Conservation (phyloP, 2,888 invertebrate species). For the Heliconius ethilla region DNA sequence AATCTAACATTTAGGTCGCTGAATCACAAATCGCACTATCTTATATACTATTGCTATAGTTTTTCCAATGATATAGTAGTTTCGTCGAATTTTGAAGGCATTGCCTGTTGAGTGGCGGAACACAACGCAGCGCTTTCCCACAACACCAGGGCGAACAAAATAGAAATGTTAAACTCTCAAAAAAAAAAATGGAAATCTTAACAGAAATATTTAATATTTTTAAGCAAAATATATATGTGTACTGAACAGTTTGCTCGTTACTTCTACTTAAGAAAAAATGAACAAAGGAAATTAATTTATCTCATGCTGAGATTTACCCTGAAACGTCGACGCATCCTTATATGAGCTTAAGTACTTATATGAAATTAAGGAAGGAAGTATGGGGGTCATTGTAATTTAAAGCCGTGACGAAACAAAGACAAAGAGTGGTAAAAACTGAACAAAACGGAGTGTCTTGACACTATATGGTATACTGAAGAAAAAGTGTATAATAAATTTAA, state of each 20-base stretch:
- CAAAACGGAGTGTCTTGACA: background rate
- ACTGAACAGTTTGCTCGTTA: background rate
- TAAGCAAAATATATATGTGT: background rate
- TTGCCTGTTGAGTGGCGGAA: too few relatives aligned
- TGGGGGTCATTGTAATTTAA: background rate
- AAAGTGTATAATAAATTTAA: background rate
- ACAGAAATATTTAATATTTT: background rate
- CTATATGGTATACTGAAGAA: background rate
- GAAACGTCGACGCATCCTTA: background rate
- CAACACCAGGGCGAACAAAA: too few relatives aligned
- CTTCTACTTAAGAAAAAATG: background rate
- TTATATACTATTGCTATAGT: background rate
- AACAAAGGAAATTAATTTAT: slow-evolving; percentile 1
- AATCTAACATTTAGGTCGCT: background rate
- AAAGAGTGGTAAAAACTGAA: background rate
- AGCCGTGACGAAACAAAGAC: background rate
- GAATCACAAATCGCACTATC: background rate
- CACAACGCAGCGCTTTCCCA: too few relatives aligned
- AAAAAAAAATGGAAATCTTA: background rate
- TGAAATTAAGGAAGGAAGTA: background rate
- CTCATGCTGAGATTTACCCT: slow-evolving; percentile 1
- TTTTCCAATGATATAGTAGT: background rate
- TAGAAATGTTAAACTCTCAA: background rate
- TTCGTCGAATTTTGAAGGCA: too few relatives aligned
- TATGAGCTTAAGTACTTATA: background rate